Evolutionary conservation across 2,797 vertebrate species (phyloP).

Genomic region (Phataginus tricuspis): DNA sequence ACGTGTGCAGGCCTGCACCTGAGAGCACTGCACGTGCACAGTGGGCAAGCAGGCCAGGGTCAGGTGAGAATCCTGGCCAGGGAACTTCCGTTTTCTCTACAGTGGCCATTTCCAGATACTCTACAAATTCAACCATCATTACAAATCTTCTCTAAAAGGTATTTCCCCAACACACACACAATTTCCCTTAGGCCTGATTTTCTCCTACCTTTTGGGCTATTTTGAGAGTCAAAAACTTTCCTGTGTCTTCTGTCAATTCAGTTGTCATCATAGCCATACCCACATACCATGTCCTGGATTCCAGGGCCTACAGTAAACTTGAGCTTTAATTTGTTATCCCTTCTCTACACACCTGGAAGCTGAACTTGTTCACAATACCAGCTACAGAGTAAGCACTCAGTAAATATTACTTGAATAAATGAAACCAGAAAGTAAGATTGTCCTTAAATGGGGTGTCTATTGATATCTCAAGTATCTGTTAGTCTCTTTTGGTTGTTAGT

Average conservation of each 20-base stretch:
- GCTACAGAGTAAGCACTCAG: background rate
- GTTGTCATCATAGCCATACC: background rate
- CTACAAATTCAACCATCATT: background rate
- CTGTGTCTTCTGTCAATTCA: background rate
- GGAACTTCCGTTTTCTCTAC: no score
- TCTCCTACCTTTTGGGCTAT: background rate
- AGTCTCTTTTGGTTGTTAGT: slow-evolving; percentile 16
- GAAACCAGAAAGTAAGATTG: background rate
- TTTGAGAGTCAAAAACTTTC: background rate
- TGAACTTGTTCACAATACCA: background rate
- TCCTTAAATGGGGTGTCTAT: background rate
- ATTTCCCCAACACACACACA: background rate
- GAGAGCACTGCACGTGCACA: no score
- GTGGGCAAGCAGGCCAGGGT: no score
- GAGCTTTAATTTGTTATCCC: background rate
- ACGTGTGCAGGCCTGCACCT: no score
- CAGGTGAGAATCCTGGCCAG: no score
- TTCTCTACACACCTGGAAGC: background rate
- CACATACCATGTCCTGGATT: background rate
- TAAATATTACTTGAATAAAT: slow-evolving; percentile 33
- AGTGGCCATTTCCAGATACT: background rate
- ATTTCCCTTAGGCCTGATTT: slow-evolving; percentile 4
- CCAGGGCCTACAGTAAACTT: background rate
- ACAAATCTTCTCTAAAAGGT: slow-evolving; percentile 1
- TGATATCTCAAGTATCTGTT: background rate